Percentiles rank a stretch among this genome's conserved stretches.
phyloP scores from a whole-genome alignment of 2,888 invertebrate species.

The Cantharis lateralis region DNA sequence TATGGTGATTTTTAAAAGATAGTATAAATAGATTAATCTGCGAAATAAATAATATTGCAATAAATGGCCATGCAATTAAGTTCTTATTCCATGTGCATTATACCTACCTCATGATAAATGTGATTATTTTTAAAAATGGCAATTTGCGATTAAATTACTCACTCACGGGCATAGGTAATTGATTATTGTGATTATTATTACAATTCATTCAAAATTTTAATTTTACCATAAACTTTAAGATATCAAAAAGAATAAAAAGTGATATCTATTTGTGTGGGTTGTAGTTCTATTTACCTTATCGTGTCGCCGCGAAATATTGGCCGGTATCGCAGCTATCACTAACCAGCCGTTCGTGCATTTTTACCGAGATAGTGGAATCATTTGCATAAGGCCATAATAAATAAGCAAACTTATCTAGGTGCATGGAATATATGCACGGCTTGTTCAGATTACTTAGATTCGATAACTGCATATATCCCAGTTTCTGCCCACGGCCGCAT shows the following conservation, averaged over 20 bases:
- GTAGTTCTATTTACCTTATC: slow-evolving; percentile 45
- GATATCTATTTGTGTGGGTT: slow-evolving; percentile 29
- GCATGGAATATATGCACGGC: slow-evolving; percentile 49
- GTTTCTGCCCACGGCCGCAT: slow-evolving; percentile 22
- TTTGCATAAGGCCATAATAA: slow-evolving; percentile 56
- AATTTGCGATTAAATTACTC: neutral
- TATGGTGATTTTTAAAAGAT: neutral
- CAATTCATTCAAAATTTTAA: neutral
- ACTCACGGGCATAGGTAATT: too few relatives aligned
- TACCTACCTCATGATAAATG: neutral
- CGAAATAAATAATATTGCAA: neutral
- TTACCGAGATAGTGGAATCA: slow-evolving; percentile 51
- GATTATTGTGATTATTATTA: neutral
- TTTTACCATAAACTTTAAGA: neutral
- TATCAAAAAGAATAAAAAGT: neutral
- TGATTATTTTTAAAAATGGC: neutral
- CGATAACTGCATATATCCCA: slow-evolving; percentile 46
- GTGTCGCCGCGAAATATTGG: slow-evolving; percentile 46
- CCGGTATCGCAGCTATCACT: slow-evolving; percentile 45
- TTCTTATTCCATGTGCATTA: neutral
- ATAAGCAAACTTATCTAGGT: slow-evolving; percentile 54
- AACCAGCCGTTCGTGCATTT: slow-evolving; percentile 50
- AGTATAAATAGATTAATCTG: neutral
- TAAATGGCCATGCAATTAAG: neutral
- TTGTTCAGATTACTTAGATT: slow-evolving; percentile 50